Evolutionary conservation across 2,113 vertebrate species (phyloP), one percentile per base, ranked within the genome.

Genomic region (Odontesthes bonariensis): DNA sequence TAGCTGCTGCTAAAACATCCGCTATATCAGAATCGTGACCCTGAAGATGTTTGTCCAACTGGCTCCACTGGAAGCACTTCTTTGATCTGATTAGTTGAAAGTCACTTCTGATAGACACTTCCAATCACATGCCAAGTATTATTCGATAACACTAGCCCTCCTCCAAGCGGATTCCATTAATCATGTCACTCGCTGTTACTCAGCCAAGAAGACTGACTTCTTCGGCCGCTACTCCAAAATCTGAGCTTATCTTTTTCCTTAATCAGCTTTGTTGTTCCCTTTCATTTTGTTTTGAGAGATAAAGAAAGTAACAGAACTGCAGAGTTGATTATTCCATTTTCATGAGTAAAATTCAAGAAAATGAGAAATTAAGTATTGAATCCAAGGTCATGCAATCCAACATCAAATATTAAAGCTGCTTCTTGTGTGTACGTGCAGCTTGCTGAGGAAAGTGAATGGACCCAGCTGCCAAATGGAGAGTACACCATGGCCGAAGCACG

Each of bases 401-500:
- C 61, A 80, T 81, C 8, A 82, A 86, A 83, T 87, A 87, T 78
- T 81, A 58, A 86, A 71, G 23, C 56, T 51, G 57, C 63, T 63
- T 68, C 22, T 70, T 82, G 56, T 73, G 66, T 78, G 74, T 77
- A 54, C 49, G 47, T 42, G 42, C 83, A 98, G 96, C 74, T 78
- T 5, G 75, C 82, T 20, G 79, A 91, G 20, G 94, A 95, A 65
- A 75, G 94, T 22, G 82, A 94, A 27, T 86, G 88, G 83, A 91
- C 67, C 12, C 85, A 87, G 77, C 83, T 87, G n/a, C 93, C 94
- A 0, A 81, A 60, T 2, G 91, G 88, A 0, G 53, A 84, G 56
- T 91, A 65, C 81, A 95, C 93, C 0, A 95, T 94, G 0, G 95
- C 96, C 0, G 92, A 95, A 47, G 77, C 64, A 0, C 95, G 96